phyloP scores from a whole-genome alignment of 2,797 vertebrate genomes.

The Nyctalus aviator region DNA sequence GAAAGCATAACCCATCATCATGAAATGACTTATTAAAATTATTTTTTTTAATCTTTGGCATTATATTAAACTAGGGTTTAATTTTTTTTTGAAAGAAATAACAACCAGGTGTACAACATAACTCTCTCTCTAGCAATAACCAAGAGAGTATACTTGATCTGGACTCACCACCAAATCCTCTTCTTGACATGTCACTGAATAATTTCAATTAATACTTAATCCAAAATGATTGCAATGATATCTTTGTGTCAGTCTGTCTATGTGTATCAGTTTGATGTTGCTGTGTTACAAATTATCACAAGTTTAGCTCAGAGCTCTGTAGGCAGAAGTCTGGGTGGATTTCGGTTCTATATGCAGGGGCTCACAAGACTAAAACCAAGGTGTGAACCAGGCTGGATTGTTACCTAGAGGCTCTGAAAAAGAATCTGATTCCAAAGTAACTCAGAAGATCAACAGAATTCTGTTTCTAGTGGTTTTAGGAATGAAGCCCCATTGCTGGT shows the following conservation, averaged over 20 bases:
- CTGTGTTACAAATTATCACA: not conserved
- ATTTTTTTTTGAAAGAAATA: conserved; percentile 2
- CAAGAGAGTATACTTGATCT: not conserved
- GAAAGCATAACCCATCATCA: not conserved
- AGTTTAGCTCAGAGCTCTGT: not conserved
- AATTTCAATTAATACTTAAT: conserved; percentile 13
- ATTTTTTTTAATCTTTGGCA: not conserved
- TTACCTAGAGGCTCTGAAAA: not conserved
- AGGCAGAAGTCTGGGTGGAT: not conserved
- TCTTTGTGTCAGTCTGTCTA: not conserved
- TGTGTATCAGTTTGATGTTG: not conserved
- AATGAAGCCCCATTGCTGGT: not conserved
- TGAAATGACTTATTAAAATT: not conserved
- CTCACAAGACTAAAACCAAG: not conserved
- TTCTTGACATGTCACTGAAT: not conserved
- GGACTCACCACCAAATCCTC: not conserved
- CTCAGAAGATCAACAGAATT: not conserved
- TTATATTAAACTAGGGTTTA: not conserved
- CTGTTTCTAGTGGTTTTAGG: not conserved
- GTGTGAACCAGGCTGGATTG: not conserved
- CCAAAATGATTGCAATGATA: not conserved
- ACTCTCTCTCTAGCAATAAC: not conserved
- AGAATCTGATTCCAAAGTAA: not conserved
- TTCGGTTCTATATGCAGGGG: not conserved
- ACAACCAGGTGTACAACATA: not conserved